Conservation (phyloP, 2,888 invertebrate species). For the Tuta absoluta region DNA sequence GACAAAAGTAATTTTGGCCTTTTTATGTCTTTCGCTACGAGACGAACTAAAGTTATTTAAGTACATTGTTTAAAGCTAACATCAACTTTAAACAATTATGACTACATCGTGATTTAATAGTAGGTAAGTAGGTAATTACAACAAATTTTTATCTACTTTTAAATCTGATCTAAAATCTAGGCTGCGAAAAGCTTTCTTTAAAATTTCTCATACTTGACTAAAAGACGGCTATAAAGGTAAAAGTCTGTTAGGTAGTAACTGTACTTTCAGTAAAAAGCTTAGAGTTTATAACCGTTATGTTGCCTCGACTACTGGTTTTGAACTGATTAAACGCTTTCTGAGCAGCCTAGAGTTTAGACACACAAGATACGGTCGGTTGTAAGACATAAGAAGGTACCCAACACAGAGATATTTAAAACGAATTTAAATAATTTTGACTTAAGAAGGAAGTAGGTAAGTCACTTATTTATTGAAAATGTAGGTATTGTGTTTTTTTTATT, state of each 20-base stretch:
- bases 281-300: constrained; percentile 6
- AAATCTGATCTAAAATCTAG: constrained; percentile 27
- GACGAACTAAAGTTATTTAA: constrained; percentile 60
- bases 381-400: background rate
- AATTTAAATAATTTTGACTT: too few species aligned
- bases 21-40: constrained; percentile 51
- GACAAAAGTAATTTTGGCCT: constrained; percentile 64
- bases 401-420: background rate
- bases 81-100: constrained; percentile 62
- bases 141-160: constrained; percentile 19
- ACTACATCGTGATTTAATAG: constrained; percentile 45
- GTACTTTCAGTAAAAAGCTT: background rate
- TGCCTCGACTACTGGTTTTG: background rate
- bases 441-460: too few species aligned
- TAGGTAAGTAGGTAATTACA: constrained; percentile 28
- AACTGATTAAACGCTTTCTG: background rate
- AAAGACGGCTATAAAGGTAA: background rate
- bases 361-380: too few species aligned
- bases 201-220: constrained; percentile 8
- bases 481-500: too few species aligned
- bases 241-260: background rate
- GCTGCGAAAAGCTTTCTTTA: background rate
- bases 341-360: background rate
- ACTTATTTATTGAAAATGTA: too few species aligned
- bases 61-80: constrained; percentile 63